A percentile compares a stretch with the other conserved stretches of the same genome.
Evolutionary conservation across 2,888 invertebrate species (phyloP).

Genomic region (Melinopterus prodromus): DNA sequence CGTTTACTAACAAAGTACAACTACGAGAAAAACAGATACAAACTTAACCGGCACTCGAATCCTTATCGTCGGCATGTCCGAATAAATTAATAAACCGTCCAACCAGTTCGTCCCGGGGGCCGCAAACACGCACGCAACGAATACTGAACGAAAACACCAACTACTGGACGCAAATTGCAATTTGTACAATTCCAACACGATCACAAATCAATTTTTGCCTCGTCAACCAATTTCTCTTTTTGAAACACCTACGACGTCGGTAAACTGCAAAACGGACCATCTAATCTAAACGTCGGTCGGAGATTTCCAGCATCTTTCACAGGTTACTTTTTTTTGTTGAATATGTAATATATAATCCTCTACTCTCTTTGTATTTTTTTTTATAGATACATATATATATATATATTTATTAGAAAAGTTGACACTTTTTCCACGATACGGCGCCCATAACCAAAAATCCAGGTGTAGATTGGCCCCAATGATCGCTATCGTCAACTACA

Average conservation of each 20-base stretch:
- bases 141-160: slow-evolving; percentile 27
- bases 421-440: neutral
- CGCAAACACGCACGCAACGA: slow-evolving; percentile 8
- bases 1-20: slow-evolving; percentile 34
- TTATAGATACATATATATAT: slow-evolving; percentile 4
- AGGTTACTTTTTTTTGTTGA: neutral
- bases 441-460: neutral
- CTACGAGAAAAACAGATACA: slow-evolving; percentile 35
- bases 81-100: slow-evolving; percentile 13
- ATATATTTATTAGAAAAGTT: neutral
- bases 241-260: slow-evolving; percentile 9
- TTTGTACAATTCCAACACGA: slow-evolving; percentile 38
- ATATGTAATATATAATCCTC: neutral
- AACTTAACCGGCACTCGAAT: slow-evolving; percentile 25
- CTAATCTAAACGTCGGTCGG: neutral
- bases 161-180: slow-evolving; percentile 37
- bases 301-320: neutral
- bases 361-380: slow-evolving; percentile 4
- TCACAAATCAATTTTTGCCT: slow-evolving; percentile 31
- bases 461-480: neutral
- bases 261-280: neutral
- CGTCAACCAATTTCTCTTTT: slow-evolving; percentile 15
- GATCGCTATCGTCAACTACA: neutral
- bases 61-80: slow-evolving; percentile 12
- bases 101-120: neutral